These are phyloP conservation scores for Falco rusticolus DNA, from an alignment of 2,797 vertebrate genomes.

Conservation along the genomic window DNA sequence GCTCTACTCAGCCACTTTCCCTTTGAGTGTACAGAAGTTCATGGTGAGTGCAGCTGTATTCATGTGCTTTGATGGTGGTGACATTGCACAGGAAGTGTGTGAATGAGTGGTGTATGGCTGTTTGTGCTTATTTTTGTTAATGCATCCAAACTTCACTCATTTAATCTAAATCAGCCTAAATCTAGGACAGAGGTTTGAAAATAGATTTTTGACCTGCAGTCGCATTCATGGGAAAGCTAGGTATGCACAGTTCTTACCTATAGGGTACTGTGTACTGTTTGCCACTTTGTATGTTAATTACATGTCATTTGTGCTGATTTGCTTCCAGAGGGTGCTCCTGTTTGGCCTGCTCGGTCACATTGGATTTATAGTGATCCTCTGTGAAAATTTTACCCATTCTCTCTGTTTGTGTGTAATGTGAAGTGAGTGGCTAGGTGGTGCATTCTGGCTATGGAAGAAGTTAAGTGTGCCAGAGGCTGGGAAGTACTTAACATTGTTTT, in stretches of 20 bases:
- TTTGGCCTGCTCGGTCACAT: not conserved
- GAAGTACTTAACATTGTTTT: not conserved
- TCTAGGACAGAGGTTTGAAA: not conserved
- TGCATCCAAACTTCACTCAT: not conserved
- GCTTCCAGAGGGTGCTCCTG: not conserved
- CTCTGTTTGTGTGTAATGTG: not conserved
- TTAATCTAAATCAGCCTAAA: not conserved
- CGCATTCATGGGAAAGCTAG: not conserved
- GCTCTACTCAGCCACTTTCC: slow-evolving; percentile 98
- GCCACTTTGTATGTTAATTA: not conserved
- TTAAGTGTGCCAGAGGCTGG: not conserved
- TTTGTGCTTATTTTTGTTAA: not conserved
- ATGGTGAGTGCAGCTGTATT: slow-evolving; percentile 83
- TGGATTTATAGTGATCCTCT: not conserved
- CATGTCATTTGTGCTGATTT: fast-evolving
- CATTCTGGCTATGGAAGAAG: not conserved
- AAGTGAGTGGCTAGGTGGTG: not conserved
- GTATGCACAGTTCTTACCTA: fast-evolving
- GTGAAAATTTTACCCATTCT: not conserved
- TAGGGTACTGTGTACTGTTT: not conserved
- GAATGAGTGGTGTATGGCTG: not conserved
- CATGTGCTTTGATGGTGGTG: not conserved
- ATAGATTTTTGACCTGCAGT: fast-evolving
- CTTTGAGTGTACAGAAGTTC: slow-evolving; percentile 98
- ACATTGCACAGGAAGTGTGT: not conserved